Conservation (phyloP, 2,888 invertebrate species). For the Horisme vitalbata region DNA sequence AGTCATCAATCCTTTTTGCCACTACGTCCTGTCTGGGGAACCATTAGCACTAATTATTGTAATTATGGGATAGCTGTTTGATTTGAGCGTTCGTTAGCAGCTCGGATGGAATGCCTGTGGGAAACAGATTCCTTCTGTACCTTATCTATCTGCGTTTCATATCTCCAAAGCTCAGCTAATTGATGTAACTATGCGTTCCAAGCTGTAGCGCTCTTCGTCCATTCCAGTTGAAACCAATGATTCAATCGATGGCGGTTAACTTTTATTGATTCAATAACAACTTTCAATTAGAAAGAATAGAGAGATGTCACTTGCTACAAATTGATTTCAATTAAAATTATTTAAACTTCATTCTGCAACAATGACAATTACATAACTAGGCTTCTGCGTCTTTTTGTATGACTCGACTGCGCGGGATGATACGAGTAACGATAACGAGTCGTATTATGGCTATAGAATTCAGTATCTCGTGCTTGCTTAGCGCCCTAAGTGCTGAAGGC, state of each 20-base stretch:
- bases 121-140: not conserved
- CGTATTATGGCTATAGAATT: too few relatives aligned
- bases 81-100: slow-evolving; percentile 24
- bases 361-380: too few relatives aligned
- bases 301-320: not conserved
- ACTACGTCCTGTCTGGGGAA: slow-evolving; percentile 14
- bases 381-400: too few relatives aligned
- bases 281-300: slow-evolving; percentile 1
- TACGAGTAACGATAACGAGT: too few relatives aligned
- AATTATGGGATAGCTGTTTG: slow-evolving; percentile 18
- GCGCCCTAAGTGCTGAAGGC: too few relatives aligned
- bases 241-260: not conserved
- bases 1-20: slow-evolving; percentile 15
- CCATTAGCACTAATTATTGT: slow-evolving; percentile 20
- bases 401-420: too few relatives aligned
- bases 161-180: not conserved
- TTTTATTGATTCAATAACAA: slow-evolving; percentile 4
- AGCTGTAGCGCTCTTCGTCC: not conserved
- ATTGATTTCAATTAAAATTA: slow-evolving; percentile 1
- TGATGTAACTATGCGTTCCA: not conserved
- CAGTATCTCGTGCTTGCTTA: too few relatives aligned
- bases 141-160: too few relatives aligned
- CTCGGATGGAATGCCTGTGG: slow-evolving; percentile 5
- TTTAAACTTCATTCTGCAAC: slow-evolving; percentile 2
- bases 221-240: not conserved